Base-by-base conservation (phyloP, 2,113 vertebrate species). In the Amblyornis subalaris region DNA sequence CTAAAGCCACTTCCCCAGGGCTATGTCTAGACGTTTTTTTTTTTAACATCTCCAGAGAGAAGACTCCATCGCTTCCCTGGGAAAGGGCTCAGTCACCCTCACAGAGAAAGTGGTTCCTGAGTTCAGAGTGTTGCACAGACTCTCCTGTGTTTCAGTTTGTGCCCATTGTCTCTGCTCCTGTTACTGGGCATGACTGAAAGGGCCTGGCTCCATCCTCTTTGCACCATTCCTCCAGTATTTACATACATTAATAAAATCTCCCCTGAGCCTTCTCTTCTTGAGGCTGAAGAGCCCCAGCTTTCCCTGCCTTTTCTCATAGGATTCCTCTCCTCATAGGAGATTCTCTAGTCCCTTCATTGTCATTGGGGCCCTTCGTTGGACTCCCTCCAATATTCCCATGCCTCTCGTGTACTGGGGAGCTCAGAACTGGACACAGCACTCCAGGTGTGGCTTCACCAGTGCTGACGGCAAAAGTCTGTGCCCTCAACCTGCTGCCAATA, bases 21-120 rank as follows among this genome's bases (percentile, higher is more conserved):
- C 21, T 1, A 0, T 28, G 9, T 79, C 20, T 23, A 71, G 16
- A 21, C 22, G 0, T 0, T 44, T 14, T 51, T 44, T 14, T 51
- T 61, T 65, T 45, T 4, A 58, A 3, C n/a, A 45, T n/a, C 38
- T 79, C 23, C 7, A 36, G 64, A 35, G 9, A 80, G 9, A 12
- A 84, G 22, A 58, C 57, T 58, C 38, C 9, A 36, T 21, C 33
- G 13, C 5, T 10, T 54, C 23, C 11, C 31, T 21, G 42, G 29
- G 47, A 4, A 86, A 64, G 60, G 4, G 45, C 12, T 82, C 23
- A 10, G 38, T 20, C 33, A 38, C 8, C 4, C 2, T 48, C n/a
- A 28, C 4, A 54, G 33, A 3, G 3, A 48, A 78, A 55, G 3
- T 28, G 7, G 24, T 57, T 74, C 26, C 44, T 85, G 42, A 22